Percentiles rank a stretch among this genome's conserved stretches.
phyloP scores from a whole-genome alignment of 2,113 vertebrate genomes.

The Alosa alosa region DNA sequence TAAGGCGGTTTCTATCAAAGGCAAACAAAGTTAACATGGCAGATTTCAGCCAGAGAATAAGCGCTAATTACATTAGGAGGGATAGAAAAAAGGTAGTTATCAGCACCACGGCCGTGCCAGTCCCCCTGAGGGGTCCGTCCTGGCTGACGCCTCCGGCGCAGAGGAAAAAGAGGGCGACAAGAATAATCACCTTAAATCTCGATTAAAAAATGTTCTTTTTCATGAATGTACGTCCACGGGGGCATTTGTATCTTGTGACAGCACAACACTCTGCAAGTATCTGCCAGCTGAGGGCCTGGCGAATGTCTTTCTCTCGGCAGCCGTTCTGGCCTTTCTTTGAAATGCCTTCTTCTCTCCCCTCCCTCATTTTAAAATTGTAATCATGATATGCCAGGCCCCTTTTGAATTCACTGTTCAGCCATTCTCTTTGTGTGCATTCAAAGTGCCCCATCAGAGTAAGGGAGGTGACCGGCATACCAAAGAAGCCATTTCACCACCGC shows the following conservation, averaged over 20 bases:
- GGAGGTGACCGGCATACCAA: neutral
- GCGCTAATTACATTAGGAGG: conserved; percentile 53
- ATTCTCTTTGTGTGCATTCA: conserved; percentile 12
- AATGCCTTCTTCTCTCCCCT: neutral
- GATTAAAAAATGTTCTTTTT: conserved; percentile 21
- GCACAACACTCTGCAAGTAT: neutral
- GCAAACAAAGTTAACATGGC: conserved; percentile 56
- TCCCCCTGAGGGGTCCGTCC: neutral
- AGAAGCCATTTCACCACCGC: neutral
- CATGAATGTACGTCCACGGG: neutral
- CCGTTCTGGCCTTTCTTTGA: neutral
- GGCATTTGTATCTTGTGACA: neutral
- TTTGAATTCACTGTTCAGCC: conserved; percentile 7
- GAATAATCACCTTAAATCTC: conserved; percentile 10
- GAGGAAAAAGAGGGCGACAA: neutral
- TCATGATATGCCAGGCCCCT: conserved; percentile 17
- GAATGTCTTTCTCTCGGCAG: neutral
- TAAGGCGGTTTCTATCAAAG: conserved; percentile 59
- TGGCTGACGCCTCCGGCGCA: neutral
- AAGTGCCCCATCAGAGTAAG: neutral
- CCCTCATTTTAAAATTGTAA: conserved; percentile 16
- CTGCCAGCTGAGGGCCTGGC: neutral
- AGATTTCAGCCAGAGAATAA: conserved; percentile 51
- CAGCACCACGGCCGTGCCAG: conserved; percentile 36
- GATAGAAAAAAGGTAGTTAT: conserved; percentile 40